Base-by-base conservation (phyloP, 1,140 invertebrate genomes). In the Procambarus clarkii region DNA sequence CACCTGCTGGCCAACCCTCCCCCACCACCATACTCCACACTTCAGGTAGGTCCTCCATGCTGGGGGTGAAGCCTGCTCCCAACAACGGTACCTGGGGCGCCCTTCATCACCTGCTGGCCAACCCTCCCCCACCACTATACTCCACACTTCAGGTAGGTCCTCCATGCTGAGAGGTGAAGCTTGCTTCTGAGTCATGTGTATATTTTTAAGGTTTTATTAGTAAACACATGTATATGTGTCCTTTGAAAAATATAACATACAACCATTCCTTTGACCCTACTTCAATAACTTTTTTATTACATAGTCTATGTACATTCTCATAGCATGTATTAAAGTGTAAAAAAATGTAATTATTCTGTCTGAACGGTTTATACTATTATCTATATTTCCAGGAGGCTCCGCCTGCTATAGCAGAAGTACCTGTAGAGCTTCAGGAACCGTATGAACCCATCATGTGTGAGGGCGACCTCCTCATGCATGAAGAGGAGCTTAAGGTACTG, bases 41-140 rank as follows among this genome's bases (percentile, higher is more conserved):
- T 54, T 13, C 50, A 54, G 50, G 50, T 54, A 54, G 50, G 34
- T 34, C 34, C 0, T 34, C 34, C 34, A 34, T 34, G 34, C 1
- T 34, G 34, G 1, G 34, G 34, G 34, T 34, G 34, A 34, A 34
- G 34, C 34, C 1, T 34, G 34, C 34, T 34, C 93, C 94, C 71
- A 95, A 95, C 92, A 95, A 95, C 87, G 95, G 95, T 11, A 93
- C 93, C 9, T 87, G 82, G 82, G 93, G 92, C 8, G 77, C 88
- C 5, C 91, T 93, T 21, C 82, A 93, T 64, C 91, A 92, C 80
- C 44, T 93, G 44, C 80, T 93, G 79, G 76, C n/a, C 48, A 76
- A 78, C 78, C 91, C 91, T 44, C 84, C 92, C 15, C 76, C 82
- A 1, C 4, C 46, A 13, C 87, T 44, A 54, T 15, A 79, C 18